phyloP scores from a whole-genome alignment of 2,888 invertebrate genomes.

The Cerastoderma edule region DNA sequence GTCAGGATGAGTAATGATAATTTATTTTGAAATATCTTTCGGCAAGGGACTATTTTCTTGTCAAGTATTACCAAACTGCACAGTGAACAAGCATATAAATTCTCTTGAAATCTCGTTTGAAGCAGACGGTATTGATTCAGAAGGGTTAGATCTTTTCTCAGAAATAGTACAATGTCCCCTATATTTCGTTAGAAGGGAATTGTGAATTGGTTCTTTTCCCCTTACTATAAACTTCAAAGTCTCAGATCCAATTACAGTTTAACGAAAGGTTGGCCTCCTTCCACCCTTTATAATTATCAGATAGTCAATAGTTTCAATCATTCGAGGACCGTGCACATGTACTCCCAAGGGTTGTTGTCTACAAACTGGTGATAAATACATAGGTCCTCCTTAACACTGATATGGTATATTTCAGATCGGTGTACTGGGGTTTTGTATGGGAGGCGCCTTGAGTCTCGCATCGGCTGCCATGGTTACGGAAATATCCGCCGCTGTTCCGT shows the following conservation, averaged over 20 bases:
- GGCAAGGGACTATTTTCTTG: neutral
- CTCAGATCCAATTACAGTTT: neutral
- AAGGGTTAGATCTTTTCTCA: neutral
- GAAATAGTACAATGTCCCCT: too few relatives aligned
- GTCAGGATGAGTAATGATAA: conserved; percentile 68
- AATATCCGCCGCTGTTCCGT: conserved; percentile 77
- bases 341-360: neutral
- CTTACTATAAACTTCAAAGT: too few relatives aligned
- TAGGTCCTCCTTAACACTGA: neutral
- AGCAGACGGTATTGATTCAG: neutral
- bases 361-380: neutral
- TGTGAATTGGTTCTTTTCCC: too few relatives aligned
- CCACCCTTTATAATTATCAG: neutral
- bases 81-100: neutral
- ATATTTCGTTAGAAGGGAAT: too few relatives aligned
- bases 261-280: neutral
- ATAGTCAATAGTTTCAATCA: neutral
- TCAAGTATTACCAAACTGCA: neutral
- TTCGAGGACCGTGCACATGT: neutral
- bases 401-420: conserved; percentile 69
- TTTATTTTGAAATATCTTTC: neutral
- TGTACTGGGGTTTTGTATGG: conserved; percentile 82
- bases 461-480: conserved; percentile 71
- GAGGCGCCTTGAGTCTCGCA: conserved; percentile 78
- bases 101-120: neutral